Conservation (phyloP, 64 coral and sea anemone genomes). For the Porites australiensis region DNA sequence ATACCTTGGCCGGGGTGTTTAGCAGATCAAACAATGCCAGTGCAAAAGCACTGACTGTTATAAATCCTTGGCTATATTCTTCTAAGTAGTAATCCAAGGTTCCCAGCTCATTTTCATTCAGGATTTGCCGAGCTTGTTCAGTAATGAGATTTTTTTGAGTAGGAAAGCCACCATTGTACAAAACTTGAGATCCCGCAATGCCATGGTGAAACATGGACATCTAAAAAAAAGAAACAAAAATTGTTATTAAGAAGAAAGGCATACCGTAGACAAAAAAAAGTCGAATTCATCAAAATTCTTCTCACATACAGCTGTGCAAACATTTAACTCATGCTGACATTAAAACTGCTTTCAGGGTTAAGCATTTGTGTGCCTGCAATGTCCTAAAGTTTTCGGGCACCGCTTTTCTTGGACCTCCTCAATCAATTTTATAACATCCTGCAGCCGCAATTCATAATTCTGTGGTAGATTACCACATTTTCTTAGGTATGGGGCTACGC, state of each 20-base stretch:
- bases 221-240: neutral
- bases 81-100: constrained; percentile 87
- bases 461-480: too few species aligned
- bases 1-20: constrained; percentile 84
- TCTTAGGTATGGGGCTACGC: too few species aligned
- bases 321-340: too few species aligned
- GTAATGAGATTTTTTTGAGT: constrained; percentile 81
- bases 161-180: constrained; percentile 84
- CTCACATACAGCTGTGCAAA: too few species aligned
- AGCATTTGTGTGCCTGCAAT: too few species aligned
- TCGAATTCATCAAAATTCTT: too few species aligned
- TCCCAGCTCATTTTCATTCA: constrained; percentile 80
- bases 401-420: too few species aligned
- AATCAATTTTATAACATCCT: too few species aligned
- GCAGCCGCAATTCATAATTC: too few species aligned
- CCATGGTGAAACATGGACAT: constrained; percentile 80
- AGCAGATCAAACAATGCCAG: constrained; percentile 91
- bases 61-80: constrained; percentile 74
- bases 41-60: constrained; percentile 77
- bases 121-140: constrained; percentile 84
- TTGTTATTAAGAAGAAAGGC: neutral
- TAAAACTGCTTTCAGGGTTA: too few species aligned
- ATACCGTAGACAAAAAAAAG: too few species aligned
- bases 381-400: too few species aligned
- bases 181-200: constrained; percentile 82